Evolutionary conservation across 1,140 invertebrate genomes (phyloP).

Genomic region (Lepidostoma basale): DNA sequence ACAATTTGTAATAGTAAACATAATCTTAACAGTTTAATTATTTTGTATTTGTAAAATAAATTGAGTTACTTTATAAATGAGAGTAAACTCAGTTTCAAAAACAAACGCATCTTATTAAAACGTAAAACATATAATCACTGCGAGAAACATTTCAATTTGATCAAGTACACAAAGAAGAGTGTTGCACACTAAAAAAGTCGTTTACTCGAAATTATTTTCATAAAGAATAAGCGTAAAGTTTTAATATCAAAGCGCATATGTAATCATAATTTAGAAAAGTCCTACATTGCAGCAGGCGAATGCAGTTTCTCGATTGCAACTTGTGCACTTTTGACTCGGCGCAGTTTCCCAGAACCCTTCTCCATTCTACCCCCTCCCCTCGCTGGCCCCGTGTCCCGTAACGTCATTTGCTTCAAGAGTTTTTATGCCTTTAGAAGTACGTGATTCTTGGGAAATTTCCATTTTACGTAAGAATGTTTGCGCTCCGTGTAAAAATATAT

Average conservation of each 20-base stretch:
- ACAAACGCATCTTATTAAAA: no score
- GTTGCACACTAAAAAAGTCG: no score
- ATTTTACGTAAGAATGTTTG: conserved; percentile 34
- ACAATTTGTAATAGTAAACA: no score
- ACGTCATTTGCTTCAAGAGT: conserved; percentile 39
- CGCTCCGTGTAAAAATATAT: conserved; percentile 36
- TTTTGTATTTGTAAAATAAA: no score
- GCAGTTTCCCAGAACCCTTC: conserved; percentile 12
- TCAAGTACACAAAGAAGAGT: background rate
- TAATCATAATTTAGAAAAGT: no score
- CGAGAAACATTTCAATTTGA: background rate
- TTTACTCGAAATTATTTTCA: background rate
- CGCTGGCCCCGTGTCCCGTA: conserved; percentile 15
- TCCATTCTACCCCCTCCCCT: background rate
- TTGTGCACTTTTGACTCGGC: conserved; percentile 27
- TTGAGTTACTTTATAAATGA: no score
- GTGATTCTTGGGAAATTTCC: conserved; percentile 39
- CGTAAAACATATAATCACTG: background rate
- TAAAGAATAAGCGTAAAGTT: background rate
- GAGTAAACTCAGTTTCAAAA: no score
- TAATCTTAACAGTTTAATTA: no score
- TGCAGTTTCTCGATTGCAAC: background rate
- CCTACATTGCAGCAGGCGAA: background rate
- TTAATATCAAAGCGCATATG: no score
- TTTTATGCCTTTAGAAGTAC: conserved; percentile 37